Evolutionary conservation across 2,888 invertebrate genomes (phyloP).

Genomic region (Cheilosia pagana): DNA sequence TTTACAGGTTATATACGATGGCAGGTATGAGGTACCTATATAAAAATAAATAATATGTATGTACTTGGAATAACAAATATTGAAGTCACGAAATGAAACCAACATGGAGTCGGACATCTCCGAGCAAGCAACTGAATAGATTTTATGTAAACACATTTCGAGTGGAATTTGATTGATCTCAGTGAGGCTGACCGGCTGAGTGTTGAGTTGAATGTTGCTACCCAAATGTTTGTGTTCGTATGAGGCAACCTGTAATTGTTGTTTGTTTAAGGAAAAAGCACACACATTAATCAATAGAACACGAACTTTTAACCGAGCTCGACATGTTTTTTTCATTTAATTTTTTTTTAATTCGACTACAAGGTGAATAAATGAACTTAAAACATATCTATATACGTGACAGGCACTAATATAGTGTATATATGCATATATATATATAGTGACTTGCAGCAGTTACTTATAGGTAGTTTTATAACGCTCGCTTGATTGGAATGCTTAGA

Average conservation of each 20-base stretch:
- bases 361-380: slow-evolving; percentile 53
- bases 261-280: slow-evolving; percentile 72
- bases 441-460: neutral
- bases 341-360: slow-evolving; percentile 29
- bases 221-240: slow-evolving; percentile 63
- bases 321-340: slow-evolving; percentile 4
- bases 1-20: slow-evolving; percentile 57
- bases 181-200: neutral
- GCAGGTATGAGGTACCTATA: neutral
- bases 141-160: slow-evolving; percentile 64
- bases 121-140: slow-evolving; percentile 39
- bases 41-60: slow-evolving; percentile 26
- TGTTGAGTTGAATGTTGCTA: slow-evolving; percentile 50
- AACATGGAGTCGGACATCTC: slow-evolving; percentile 47
- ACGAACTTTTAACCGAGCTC: slow-evolving; percentile 47
- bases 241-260: slow-evolving; percentile 68
- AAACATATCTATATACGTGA: neutral
- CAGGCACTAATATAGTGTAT: neutral
- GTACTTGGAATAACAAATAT: slow-evolving; percentile 65
- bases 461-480: neutral
- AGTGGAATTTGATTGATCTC: slow-evolving; percentile 70
- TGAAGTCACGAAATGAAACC: slow-evolving; percentile 72
- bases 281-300: slow-evolving; percentile 71
- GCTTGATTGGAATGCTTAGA: too few species aligned
- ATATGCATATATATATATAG: neutral